Evolutionary conservation across 2,888 invertebrate species (phyloP).

Genomic region (Neoscelio sp.): DNA sequence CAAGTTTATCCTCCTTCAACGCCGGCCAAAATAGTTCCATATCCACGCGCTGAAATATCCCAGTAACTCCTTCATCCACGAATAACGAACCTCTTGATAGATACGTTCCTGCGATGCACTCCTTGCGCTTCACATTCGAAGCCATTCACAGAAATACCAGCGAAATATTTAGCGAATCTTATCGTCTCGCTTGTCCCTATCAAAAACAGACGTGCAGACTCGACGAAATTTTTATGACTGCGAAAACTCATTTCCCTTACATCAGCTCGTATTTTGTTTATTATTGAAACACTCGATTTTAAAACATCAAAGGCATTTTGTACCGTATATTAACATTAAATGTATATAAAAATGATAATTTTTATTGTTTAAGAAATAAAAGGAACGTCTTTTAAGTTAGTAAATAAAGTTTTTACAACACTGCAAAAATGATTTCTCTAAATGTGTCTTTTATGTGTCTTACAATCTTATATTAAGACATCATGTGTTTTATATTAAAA

Average conservation of each 20-base stretch:
- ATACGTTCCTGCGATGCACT: background rate
- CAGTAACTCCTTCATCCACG: background rate
- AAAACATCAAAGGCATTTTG: conserved; percentile 6
- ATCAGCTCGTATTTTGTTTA: conserved; percentile 13
- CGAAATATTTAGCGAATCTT: conserved; percentile 30
- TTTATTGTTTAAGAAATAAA: background rate
- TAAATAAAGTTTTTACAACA: too few relatives aligned
- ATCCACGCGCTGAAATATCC: background rate
- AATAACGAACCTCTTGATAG: conserved; percentile 34
- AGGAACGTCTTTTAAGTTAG: too few relatives aligned
- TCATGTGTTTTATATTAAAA: too few relatives aligned
- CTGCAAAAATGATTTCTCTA: too few relatives aligned
- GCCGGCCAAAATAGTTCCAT: background rate
- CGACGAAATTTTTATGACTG: conserved; percentile 47
- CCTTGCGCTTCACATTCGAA: too few relatives aligned
- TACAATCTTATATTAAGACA: too few relatives aligned
- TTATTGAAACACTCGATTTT: conserved; percentile 12
- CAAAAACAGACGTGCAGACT: conserved; percentile 41
- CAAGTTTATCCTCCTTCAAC: too few relatives aligned
- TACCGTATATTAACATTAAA: background rate
- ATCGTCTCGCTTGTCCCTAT: conserved; percentile 36
- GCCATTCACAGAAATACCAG: conserved; percentile 6
- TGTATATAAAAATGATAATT: background rate
- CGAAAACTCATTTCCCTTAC: conserved; percentile 41
- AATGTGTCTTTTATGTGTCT: too few relatives aligned